Evolutionary conservation across 2,113 vertebrate genomes (phyloP).

Genomic region (Probosciger aterrimus): DNA sequence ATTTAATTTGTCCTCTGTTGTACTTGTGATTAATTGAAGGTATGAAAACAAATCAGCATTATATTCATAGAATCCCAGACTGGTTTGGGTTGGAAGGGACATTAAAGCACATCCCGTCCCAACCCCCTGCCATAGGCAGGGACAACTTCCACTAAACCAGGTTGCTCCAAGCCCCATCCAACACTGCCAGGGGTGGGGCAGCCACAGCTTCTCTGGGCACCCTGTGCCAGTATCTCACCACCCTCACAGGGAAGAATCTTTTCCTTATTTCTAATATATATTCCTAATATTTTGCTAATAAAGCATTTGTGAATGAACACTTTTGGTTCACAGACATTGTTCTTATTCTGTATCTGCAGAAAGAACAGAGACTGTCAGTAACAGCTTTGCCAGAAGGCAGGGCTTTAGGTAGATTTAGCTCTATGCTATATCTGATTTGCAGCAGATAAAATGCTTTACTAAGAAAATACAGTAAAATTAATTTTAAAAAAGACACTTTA

Average conservation of each 20-base stretch:
- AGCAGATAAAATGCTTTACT: neutral
- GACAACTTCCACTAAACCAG: neutral
- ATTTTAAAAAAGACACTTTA: neutral
- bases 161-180: neutral
- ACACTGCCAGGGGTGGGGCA: neutral
- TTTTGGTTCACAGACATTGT: neutral
- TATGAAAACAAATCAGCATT: neutral
- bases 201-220: neutral
- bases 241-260: neutral
- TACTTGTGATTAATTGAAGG: conserved; percentile 7
- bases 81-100: neutral
- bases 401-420: neutral
- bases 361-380: neutral
- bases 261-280: neutral
- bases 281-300: neutral
- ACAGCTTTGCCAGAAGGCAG: neutral
- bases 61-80: neutral
- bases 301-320: neutral
- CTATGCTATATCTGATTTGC: neutral
- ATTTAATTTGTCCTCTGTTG: conserved; percentile 14
- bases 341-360: neutral
- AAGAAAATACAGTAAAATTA: neutral
- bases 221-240: neutral
- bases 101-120: neutral
- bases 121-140: neutral